phyloP scores from a whole-genome alignment of 2,113 vertebrate genomes.

The Nothoprocta pentlandii region DNA sequence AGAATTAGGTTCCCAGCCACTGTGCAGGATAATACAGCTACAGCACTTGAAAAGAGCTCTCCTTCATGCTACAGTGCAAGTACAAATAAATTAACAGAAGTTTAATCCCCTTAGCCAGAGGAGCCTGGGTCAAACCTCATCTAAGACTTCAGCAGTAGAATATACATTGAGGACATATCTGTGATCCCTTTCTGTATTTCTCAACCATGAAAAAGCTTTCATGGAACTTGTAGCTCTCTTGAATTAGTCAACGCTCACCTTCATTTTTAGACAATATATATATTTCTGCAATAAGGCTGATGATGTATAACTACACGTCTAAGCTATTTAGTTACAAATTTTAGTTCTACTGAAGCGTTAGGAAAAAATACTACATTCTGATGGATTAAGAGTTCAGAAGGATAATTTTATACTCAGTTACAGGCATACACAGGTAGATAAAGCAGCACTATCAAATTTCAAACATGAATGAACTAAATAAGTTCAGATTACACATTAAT shows the following conservation, averaged over 20 bases:
- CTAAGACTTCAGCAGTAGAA: background rate
- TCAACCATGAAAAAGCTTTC: background rate
- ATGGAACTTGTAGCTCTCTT: background rate
- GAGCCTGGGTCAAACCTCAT: background rate
- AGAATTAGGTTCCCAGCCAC: background rate
- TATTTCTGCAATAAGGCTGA: background rate
- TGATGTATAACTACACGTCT: background rate
- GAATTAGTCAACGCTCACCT: background rate
- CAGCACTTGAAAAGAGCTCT: background rate
- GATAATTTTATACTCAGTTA: background rate
- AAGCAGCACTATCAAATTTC: background rate
- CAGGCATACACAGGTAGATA: background rate
- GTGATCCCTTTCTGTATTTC: background rate
- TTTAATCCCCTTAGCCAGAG: background rate
- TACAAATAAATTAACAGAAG: background rate
- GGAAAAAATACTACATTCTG: background rate
- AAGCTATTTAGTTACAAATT: background rate
- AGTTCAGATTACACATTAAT: background rate
- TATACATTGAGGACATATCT: background rate
- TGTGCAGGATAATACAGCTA: background rate
- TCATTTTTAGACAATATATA: background rate
- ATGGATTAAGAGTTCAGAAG: background rate
- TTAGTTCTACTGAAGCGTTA: background rate
- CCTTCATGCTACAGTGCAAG: background rate
- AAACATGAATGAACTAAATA: background rate